Evolutionary conservation across 2,113 vertebrate genomes (phyloP).

Genomic region (Eulemur rufifrons): DNA sequence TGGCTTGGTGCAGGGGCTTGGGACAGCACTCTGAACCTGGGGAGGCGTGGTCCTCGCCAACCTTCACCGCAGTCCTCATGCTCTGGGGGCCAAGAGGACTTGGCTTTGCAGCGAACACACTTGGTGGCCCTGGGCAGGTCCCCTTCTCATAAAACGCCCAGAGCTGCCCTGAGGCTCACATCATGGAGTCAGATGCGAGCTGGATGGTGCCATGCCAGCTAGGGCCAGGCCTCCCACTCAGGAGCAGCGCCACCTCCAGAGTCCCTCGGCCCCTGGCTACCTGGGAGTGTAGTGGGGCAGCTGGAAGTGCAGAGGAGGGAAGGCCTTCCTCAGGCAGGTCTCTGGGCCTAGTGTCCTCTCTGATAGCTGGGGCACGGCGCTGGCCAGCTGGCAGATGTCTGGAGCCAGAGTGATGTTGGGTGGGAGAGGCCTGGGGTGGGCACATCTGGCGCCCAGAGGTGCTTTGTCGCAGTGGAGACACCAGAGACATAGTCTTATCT

Average conservation of each 20-base stretch:
- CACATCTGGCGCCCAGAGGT: not conserved
- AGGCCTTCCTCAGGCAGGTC: not conserved
- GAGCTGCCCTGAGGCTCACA: not conserved
- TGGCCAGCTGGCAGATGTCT: not conserved
- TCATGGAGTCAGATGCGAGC: not conserved
- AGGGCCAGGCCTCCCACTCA: not conserved
- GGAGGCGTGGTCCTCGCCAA: not conserved
- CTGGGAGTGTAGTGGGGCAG: not conserved
- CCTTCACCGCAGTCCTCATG: not conserved
- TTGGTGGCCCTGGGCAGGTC: not conserved
- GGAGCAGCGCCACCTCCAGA: not conserved
- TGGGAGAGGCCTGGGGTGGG: not conserved
- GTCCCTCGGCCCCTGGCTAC: not conserved
- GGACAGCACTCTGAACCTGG: not conserved
- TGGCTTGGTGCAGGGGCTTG: not conserved
- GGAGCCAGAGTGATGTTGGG: not conserved
- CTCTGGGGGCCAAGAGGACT: not conserved
- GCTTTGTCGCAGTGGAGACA: not conserved
- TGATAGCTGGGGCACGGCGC: not conserved
- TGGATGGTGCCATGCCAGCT: not conserved
- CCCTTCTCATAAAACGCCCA: rapidly evolving
- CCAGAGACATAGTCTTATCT: not conserved
- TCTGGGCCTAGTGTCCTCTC: not conserved
- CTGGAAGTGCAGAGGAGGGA: not conserved
- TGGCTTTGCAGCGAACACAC: not conserved